Base-by-base conservation (phyloP, 2,888 invertebrate genomes). In the Caenorhabditis uteleia region DNA sequence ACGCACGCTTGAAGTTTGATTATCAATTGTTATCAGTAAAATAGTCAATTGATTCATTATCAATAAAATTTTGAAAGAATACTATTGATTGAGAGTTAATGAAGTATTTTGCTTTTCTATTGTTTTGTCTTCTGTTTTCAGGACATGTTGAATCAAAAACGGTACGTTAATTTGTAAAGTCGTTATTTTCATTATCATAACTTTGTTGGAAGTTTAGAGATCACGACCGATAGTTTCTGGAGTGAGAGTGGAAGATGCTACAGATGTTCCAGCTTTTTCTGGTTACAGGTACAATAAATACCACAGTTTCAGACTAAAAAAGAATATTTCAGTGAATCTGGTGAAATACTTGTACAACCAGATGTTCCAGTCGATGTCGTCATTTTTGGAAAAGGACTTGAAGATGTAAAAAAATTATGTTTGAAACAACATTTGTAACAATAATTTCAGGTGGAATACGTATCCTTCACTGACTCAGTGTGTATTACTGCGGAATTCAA, bases 301-400 rank as follows among this genome's bases (percentile, higher is more conserved):
- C n/a, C n/a, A n/a, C n/a, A n/a, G n/a, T n/a, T n/a, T n/a, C n/a
- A n/a, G n/a, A n/a, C n/a, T n/a, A n/a, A n/a, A n/a, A n/a, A n/a
- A n/a, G n/a, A n/a, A n/a, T n/a, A n/a, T n/a, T n/a, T n/a, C n/a
- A n/a, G n/a, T n/a, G 72, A 79, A 36, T 65, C 72, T 12, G 78
- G 79, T 7, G 64, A 79, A 16, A 59, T 68, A 33, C 61, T 80
- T 21, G 81, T 81, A 1, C 61, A 72, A 23, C 75, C 79, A 6
- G 65, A 77, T 42, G 58, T 57, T 7, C 29, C 33, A 10, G 74
- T 78, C 2, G 59, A 68, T 8, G 64, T 79, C 14, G 75, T 81
- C 1, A 47, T 81, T 18, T 81, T 79, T 40, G 81, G 81, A 2
- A 69, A 71, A 60, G 77, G 74, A 54, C 40, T 81, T 21, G 78